Evolutionary conservation across 2,888 invertebrate species (phyloP).

Genomic region (Andrena praecox): DNA sequence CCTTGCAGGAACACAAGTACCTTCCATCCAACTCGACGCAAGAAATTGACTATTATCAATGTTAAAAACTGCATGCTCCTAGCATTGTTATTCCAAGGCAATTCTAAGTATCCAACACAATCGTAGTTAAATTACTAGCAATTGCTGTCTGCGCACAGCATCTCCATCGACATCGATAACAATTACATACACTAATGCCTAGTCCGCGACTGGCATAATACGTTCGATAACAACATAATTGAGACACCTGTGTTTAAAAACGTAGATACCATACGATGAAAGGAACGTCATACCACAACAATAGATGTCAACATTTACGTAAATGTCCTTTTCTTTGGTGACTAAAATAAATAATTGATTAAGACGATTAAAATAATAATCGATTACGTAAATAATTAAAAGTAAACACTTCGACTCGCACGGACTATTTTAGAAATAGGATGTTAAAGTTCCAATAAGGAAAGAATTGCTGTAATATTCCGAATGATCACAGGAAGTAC

Average conservation of each 20-base stretch:
- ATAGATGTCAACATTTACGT: slow-evolving; percentile 35
- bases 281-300: slow-evolving; percentile 57
- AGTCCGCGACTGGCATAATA: slow-evolving; percentile 4
- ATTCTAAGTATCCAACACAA: slow-evolving; percentile 25
- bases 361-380: slow-evolving; percentile 33
- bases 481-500: slow-evolving; percentile 63
- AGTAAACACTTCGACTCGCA: slow-evolving; percentile 22
- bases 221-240: slow-evolving; percentile 16
- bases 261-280: slow-evolving; percentile 38
- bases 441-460: slow-evolving; percentile 55
- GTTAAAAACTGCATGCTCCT: slow-evolving; percentile 1
- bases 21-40: slow-evolving; percentile 22
- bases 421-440: slow-evolving; percentile 18
- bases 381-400: slow-evolving; percentile 26
- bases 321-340: slow-evolving; percentile 53
- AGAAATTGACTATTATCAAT: slow-evolving; percentile 1
- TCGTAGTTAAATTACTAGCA: slow-evolving; percentile 28
- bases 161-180: slow-evolving; percentile 41
- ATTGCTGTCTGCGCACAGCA: slow-evolving; percentile 11
- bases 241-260: slow-evolving; percentile 22
- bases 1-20: slow-evolving; percentile 2
- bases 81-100: slow-evolving; percentile 23
- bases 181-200: slow-evolving; percentile 29
- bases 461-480: slow-evolving; percentile 54
- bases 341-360: slow-evolving; percentile 52